Evolutionary conservation across 1,140 invertebrate species (phyloP), one percentile per base, ranked within the genome.

Genomic region (Pseudomyrmex pallidus): DNA sequence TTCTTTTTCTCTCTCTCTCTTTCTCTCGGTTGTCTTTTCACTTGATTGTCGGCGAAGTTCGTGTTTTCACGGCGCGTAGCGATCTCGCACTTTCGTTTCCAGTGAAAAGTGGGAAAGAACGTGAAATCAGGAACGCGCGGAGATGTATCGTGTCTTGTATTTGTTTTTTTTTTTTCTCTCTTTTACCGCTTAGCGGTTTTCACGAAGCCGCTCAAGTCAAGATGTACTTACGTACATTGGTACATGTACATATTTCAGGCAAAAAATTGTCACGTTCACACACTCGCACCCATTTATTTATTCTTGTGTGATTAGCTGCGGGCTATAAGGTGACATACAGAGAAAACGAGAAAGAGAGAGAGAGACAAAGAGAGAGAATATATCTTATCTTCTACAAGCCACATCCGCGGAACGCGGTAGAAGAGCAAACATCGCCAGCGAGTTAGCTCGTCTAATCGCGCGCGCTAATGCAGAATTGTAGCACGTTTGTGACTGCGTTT

Each of bases 81-180:
- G 64, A 70, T 62, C 59, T 62, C 15, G 13, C 48, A 74, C 57
- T 76, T 76, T 77, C 66, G 52, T 66, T 61, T 72, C 63, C 7
- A 72, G 12, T 52, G 46, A 61, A 5, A 13, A 50, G 48, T 44
- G 46, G 17, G 44, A 1, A 63, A 73, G 7, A 52, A 17, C 10
- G 54, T 10, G 22, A 70, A 64, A 84, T 83, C 56, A 83, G 78
- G 73, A 66, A 76, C 61, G 76, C 56, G 70, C 35, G 35, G 35
- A 83, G 15, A 86, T 13, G 35, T 72, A 35, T 35, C 35, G 35
- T 35, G 5, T 35, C 35, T 35, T 0, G 35, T 35, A 25, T 4
- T 3, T 25, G 2, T 25, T 25, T 25, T 25, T 25, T 25, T 25
- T 25, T 25, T 25, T 35, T n/a, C 0, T 35, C 59, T 70, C 10